A percentile compares a stretch with the other conserved stretches of the same genome.
Conservation (phyloP, 2,888 invertebrate species). For the Scotopteryx bipunctaria region DNA sequence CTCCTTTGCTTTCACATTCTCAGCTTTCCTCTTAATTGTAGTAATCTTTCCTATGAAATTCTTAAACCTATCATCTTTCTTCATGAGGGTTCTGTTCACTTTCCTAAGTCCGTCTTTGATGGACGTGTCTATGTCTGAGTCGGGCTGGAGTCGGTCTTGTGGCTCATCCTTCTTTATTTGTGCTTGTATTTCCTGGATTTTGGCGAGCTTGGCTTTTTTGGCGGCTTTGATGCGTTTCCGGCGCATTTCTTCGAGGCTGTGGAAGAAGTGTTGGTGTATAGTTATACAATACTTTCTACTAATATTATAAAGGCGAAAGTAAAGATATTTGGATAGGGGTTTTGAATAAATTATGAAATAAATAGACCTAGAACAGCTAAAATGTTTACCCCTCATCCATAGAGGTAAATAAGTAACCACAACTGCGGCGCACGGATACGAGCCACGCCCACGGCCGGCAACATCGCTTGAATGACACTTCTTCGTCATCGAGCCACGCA, state of each 20-base stretch:
- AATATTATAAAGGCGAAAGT: too few species aligned
- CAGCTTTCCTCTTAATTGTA: slow-evolving; percentile 74
- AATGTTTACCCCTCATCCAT: too few species aligned
- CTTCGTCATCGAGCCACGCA: too few species aligned
- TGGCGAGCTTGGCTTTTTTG: slow-evolving; percentile 70
- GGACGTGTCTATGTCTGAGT: slow-evolving; percentile 59
- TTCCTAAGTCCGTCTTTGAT: slow-evolving; percentile 68
- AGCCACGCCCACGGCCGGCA: too few species aligned
- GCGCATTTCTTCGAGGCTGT: slow-evolving; percentile 74
- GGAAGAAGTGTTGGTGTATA: too few species aligned
- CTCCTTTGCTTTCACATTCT: slow-evolving; percentile 47
- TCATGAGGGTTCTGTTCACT: slow-evolving; percentile 74
- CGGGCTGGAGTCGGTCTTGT: slow-evolving; percentile 45
- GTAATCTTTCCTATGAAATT: slow-evolving; percentile 73
- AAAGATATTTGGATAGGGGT: background rate
- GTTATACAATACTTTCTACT: too few species aligned
- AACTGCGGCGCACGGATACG: too few species aligned
- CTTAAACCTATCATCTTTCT: slow-evolving; percentile 75
- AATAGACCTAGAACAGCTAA: too few species aligned
- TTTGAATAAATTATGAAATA: background rate
- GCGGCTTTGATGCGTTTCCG: slow-evolving; percentile 70
- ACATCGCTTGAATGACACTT: too few species aligned
- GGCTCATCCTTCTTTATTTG: slow-evolving; percentile 52
- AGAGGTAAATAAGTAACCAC: too few species aligned
- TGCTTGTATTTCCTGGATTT: slow-evolving; percentile 65